These are phyloP conservation scores for Melieria picta DNA, from an alignment of 2,888 invertebrate species.

Conservation along the genomic window DNA sequence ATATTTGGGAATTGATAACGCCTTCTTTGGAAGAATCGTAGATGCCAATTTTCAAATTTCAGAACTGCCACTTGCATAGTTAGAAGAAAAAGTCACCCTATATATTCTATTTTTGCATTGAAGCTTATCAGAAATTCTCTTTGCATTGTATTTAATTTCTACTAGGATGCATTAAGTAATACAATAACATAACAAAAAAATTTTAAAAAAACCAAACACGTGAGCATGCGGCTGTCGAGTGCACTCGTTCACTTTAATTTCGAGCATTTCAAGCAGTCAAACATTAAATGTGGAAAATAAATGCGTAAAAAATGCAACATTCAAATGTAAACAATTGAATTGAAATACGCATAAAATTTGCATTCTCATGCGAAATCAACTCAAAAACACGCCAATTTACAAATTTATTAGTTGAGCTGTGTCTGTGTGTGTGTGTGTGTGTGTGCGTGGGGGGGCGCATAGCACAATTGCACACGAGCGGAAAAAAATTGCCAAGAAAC, in stretches of 20 bases:
- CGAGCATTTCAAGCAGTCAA: too few species aligned
- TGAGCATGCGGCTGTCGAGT: background rate
- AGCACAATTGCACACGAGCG: background rate
- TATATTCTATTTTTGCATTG: too few species aligned
- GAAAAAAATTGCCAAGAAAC: background rate
- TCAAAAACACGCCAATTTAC: background rate
- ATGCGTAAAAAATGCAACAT: constrained; percentile 15
- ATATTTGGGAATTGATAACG: too few species aligned
- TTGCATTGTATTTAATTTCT: too few species aligned
- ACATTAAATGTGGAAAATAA: background rate
- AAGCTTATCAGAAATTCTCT: too few species aligned
- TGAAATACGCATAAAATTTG: background rate
- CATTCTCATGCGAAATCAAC: background rate
- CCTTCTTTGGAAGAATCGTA: too few species aligned
- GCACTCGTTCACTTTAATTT: background rate
- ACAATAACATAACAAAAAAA: too few species aligned
- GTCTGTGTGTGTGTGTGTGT: background rate
- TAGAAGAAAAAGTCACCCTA: too few species aligned
- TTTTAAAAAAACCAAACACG: background rate
- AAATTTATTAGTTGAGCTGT: background rate
- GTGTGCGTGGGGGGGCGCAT: background rate
- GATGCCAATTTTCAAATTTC: too few species aligned
- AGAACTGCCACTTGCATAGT: too few species aligned
- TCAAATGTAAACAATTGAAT: constrained; percentile 1
- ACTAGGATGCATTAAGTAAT: too few species aligned